These are phyloP conservation scores for Cheirogaleus medius DNA, from an alignment of 2,113 vertebrate species.

Conservation along the genomic window DNA sequence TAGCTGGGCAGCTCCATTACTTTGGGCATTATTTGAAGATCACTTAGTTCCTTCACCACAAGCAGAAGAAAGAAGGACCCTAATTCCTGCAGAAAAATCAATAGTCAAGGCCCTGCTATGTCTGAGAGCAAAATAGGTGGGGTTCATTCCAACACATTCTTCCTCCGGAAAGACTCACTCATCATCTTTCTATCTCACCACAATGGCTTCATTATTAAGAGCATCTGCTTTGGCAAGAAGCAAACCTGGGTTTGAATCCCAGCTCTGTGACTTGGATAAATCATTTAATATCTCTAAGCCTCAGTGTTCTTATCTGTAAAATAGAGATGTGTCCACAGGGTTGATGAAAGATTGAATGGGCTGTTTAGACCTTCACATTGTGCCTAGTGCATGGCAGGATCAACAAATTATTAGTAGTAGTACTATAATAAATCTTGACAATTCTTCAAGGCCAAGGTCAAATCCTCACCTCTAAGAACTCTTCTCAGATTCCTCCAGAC, in stretches of 20 bases:
- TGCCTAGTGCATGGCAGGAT: neutral
- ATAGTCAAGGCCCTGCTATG: neutral
- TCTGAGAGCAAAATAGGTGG: neutral
- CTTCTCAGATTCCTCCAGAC: neutral
- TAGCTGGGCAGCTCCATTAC: neutral
- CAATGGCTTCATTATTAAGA: neutral
- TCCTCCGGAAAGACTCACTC: neutral
- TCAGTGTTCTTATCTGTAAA: neutral
- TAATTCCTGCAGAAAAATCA: constrained; percentile 5
- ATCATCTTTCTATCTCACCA: neutral
- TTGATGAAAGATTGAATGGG: neutral
- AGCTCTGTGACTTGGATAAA: neutral
- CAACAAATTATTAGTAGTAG: neutral
- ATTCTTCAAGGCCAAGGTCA: neutral
- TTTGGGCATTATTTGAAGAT: neutral
- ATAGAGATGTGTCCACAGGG: neutral
- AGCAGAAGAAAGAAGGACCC: neutral
- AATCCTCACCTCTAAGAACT: neutral
- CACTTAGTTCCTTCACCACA: neutral
- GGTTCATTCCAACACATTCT: neutral
- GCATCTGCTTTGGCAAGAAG: neutral
- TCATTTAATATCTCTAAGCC: neutral
- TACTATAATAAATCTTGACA: neutral
- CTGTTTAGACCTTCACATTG: neutral
- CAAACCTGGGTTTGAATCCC: neutral